A percentile compares a stretch with the other conserved stretches of the same genome.
phyloP scores from a whole-genome alignment of 2,113 vertebrate species.

The Thamnaconus septentrionalis region DNA sequence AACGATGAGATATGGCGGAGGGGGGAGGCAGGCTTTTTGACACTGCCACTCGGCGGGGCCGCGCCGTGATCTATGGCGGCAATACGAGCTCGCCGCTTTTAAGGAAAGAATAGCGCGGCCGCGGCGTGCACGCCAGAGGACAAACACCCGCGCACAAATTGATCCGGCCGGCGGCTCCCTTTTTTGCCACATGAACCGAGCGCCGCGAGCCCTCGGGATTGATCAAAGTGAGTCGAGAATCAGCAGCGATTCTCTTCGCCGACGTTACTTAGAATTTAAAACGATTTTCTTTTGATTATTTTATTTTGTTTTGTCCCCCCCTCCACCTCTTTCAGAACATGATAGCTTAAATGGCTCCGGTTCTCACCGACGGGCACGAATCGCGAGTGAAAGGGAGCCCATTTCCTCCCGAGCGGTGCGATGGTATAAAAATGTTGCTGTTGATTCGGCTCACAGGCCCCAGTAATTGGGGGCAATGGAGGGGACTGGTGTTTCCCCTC shows the following conservation, averaged over 20 bases:
- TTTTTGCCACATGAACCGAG: slow-evolving; percentile 22
- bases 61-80: slow-evolving; percentile 76
- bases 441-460: slow-evolving; percentile 51
- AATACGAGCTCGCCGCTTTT: slow-evolving; percentile 59
- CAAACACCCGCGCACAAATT: slow-evolving; percentile 41
- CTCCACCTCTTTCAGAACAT: too few species aligned
- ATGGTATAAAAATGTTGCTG: slow-evolving; percentile 59
- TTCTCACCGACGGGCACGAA: slow-evolving; percentile 13
- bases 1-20: slow-evolving; percentile 79
- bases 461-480: slow-evolving; percentile 66
- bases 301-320: background rate
- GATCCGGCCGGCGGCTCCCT: slow-evolving; percentile 43
- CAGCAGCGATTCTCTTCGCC: too few species aligned
- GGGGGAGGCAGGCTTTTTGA: slow-evolving; percentile 70
- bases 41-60: slow-evolving; percentile 63
- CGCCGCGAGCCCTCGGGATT: too few species aligned
- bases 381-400: slow-evolving; percentile 32
- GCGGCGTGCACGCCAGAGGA: slow-evolving; percentile 24
- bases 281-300: too few species aligned
- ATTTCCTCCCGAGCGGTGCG: slow-evolving; percentile 59
- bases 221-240: too few species aligned
- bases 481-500: slow-evolving; percentile 53
- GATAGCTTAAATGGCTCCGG: too few species aligned
- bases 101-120: slow-evolving; percentile 21
- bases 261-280: too few species aligned